Percentiles rank a stretch among this genome's conserved stretches.
phyloP scores from a whole-genome alignment of 2,888 invertebrate genomes.

The Microctonus brassicae region DNA sequence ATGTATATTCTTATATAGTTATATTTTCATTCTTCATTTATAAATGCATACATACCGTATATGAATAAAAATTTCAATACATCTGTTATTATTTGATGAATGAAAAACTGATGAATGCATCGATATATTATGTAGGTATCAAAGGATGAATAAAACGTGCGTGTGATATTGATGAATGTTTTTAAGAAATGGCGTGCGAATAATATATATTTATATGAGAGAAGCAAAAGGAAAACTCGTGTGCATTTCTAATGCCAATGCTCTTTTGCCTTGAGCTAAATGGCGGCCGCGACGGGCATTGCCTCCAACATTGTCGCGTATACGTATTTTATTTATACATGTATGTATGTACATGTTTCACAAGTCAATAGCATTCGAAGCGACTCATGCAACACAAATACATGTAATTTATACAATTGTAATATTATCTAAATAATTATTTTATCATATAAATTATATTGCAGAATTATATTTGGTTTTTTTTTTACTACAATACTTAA shows the following conservation, averaged over 20 bases:
- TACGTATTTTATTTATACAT: constrained; percentile 47
- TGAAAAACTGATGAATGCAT: constrained; percentile 2
- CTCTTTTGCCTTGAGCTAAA: constrained; percentile 62
- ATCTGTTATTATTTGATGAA: constrained; percentile 8
- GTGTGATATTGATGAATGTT: constrained; percentile 5
- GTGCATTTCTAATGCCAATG: constrained; percentile 56
- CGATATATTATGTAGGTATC: constrained; percentile 27
- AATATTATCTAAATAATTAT: no score
- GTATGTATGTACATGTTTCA: neutral
- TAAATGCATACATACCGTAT: neutral
- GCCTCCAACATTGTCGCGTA: constrained; percentile 50
- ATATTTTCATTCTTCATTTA: no score
- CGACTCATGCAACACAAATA: constrained; percentile 35
- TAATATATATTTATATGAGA: neutral
- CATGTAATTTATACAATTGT: neutral
- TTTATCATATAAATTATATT: no score
- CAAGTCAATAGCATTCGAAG: constrained; percentile 48
- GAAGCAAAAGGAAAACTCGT: constrained; percentile 51
- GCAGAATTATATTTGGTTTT: no score
- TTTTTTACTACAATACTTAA: neutral
- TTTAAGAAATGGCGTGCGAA: neutral
- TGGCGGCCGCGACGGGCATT: constrained; percentile 58
- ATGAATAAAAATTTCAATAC: constrained; percentile 13
- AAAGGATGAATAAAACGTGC: neutral
- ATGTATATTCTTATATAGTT: no score